Base-by-base conservation (phyloP, 2,113 vertebrate genomes). In the Chascanopsetta lugubris region DNA sequence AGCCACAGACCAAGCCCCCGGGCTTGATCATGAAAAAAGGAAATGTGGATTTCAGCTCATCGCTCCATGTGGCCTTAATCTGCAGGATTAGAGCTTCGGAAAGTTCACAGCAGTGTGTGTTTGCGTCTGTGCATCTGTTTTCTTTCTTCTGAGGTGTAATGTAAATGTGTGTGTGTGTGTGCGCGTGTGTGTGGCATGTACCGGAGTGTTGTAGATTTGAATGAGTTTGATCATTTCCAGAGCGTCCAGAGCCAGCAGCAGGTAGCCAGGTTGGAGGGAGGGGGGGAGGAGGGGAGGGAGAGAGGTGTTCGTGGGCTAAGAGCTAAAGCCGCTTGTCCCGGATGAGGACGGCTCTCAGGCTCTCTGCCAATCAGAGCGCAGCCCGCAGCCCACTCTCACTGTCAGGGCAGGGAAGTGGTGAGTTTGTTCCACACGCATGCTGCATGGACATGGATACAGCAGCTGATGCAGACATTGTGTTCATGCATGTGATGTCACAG, bases 251-350 rank as follows among this genome's bases (percentile, higher is more conserved):
- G 6, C 12, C 67, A 54, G 66, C 65, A 47, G 24, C 34, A 72
- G 55, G 46, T 25, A 34, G 66, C 8, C 12, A 13, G 61, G 11
- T 20, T 34, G 32, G 64, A 3, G 51, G 62, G 20, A 0, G 24
- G 17, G 25, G 25, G 32, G 64, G 4, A 56, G 66, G 18, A 0
- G 13, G 50, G 21, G 7, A 20, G 53, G 22, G n/a, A 18, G 64
- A 61, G 72, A 63, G 77, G 69, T 77, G 77, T 75, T 60, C 58
- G 5, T 48, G 79, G 85, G 77, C 87, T 92, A 89, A 92, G 83
- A 87, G 58, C 85, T 89, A 92, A 92, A 93, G 90, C 92, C 77
- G 91, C 89, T 92, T 92, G 87, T 81, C 85, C 69, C 84, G 82
- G 89, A 92, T 91, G 85, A 90, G 83, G 83, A 91, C 77, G 79